These are phyloP conservation scores for Malacosoma neustria DNA, from an alignment of 2,888 invertebrate species.

Conservation along the genomic window DNA sequence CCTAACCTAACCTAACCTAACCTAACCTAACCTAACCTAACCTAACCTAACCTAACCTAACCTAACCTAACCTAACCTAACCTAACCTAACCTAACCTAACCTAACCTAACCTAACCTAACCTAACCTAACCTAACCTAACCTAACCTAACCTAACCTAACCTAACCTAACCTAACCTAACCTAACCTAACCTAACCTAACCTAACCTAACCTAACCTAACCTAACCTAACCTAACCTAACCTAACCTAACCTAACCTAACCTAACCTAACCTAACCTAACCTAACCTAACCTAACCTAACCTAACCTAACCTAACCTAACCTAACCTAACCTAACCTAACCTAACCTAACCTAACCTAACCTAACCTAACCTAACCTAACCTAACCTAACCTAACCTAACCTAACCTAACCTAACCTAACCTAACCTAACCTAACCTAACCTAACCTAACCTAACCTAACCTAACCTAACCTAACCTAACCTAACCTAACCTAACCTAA, in stretches of 20 bases:
- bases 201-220: constrained; percentile 12
- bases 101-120: constrained; percentile 14
- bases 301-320: constrained; percentile 11
- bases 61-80: constrained; percentile 14
- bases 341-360: constrained; percentile 8
- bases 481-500: constrained; percentile 9
- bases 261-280: constrained; percentile 11
- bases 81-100: constrained; percentile 15
- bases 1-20: constrained; percentile 18
- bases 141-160: constrained; percentile 15
- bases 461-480: constrained; percentile 10
- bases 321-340: constrained; percentile 10
- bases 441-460: constrained; percentile 11
- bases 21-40: constrained; percentile 17
- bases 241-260: constrained; percentile 5
- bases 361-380: constrained; percentile 10
- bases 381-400: constrained; percentile 13
- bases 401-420: constrained; percentile 12
- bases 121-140: constrained; percentile 14
- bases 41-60: constrained; percentile 15
- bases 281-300: constrained; percentile 11
- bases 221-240: constrained; percentile 5
- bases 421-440: constrained; percentile 10
- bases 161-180: constrained; percentile 10
- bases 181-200: constrained; percentile 12